A percentile compares a stretch with the other conserved stretches of the same genome.
phyloP scores from a whole-genome alignment of 1,140 invertebrate species.

The Lepidurus couesii region DNA sequence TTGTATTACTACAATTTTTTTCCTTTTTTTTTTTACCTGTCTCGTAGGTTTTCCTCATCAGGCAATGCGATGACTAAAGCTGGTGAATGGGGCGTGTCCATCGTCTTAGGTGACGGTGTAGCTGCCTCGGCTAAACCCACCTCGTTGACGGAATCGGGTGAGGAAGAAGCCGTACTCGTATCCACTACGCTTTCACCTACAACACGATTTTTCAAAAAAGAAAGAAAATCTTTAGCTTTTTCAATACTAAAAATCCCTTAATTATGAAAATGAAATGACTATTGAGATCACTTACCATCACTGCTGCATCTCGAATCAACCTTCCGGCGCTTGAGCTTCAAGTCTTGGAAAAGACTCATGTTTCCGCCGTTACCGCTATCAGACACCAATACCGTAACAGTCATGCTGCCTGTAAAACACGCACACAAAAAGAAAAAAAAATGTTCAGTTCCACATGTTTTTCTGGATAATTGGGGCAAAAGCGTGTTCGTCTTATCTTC shows the following conservation, averaged over 20 bases:
- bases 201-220: slow-evolving; percentile 36
- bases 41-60: background rate
- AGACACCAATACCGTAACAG: slow-evolving; percentile 88
- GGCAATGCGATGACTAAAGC: slow-evolving; percentile 3
- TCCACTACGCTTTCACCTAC: slow-evolving; percentile 81
- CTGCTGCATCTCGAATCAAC: slow-evolving; percentile 91
- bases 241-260: background rate
- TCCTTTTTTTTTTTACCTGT: background rate
- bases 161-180: slow-evolving; percentile 67
- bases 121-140: background rate
- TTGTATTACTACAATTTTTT: background rate
- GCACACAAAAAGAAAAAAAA: background rate
- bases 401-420: slow-evolving; percentile 81
- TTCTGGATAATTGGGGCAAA: too few species aligned
- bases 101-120: background rate
- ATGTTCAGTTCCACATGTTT: too few species aligned
- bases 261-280: background rate
- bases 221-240: background rate
- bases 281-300: slow-evolving; percentile 62
- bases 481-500: too few species aligned
- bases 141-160: slow-evolving; percentile 58
- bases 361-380: slow-evolving; percentile 70
- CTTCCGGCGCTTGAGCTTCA: slow-evolving; percentile 95
- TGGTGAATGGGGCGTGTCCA: background rate
- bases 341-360: slow-evolving; percentile 97